These are phyloP conservation scores for Anolis sagrei DNA, from an alignment of 2,113 vertebrate genomes.

Conservation along the genomic window DNA sequence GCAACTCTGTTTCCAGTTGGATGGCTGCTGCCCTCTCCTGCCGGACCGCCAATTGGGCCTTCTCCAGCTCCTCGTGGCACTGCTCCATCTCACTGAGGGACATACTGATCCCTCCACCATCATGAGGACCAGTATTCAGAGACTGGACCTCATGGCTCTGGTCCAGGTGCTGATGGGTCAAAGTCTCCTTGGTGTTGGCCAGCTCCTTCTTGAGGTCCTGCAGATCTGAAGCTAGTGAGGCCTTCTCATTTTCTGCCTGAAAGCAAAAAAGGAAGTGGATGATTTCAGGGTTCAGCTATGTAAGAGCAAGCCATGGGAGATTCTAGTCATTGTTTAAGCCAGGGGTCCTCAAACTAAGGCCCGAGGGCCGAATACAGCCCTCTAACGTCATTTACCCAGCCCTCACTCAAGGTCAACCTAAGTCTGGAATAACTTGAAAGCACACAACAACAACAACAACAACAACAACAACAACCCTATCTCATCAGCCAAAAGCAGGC, in stretches of 20 bases:
- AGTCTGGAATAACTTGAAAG: too few species aligned
- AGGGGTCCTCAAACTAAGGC: too few species aligned
- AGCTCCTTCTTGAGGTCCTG: conserved; percentile 82
- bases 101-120: not conserved
- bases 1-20: conserved; percentile 82
- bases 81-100: not conserved
- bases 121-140: conserved; percentile 60
- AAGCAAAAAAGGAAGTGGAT: not conserved
- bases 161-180: conserved; percentile 79
- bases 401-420: too few species aligned
- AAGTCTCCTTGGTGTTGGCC: conserved; percentile 74
- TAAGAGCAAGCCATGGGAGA: not conserved
- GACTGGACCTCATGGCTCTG: conserved; percentile 75
- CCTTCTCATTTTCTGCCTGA: conserved; percentile 82
- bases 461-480: too few species aligned
- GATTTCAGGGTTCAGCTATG: not conserved
- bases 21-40: conserved; percentile 79
- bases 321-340: too few species aligned
- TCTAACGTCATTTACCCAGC: too few species aligned
- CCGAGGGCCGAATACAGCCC: too few species aligned
- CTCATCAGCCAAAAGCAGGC: too few species aligned
- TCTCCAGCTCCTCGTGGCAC: conserved; percentile 5
- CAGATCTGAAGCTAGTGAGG: conserved; percentile 71
- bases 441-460: too few species aligned
- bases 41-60: not conserved